These are phyloP conservation scores for Microcebus murinus DNA, from an alignment of 2,113 vertebrate species.

Conservation along the genomic window DNA sequence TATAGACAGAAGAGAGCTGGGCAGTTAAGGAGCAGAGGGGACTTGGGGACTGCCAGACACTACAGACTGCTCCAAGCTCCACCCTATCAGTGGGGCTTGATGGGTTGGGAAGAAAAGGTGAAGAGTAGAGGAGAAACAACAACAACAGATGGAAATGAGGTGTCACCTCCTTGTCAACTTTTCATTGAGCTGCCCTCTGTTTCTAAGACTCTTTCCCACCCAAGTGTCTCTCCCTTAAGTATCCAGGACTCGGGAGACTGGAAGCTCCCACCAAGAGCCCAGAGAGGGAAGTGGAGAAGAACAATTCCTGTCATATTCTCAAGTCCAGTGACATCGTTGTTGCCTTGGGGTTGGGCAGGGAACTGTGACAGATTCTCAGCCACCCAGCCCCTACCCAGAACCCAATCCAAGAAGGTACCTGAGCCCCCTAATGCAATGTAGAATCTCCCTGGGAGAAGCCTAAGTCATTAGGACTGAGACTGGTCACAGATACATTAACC, in stretches of 20 bases:
- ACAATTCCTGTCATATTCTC: neutral
- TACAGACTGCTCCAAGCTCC: neutral
- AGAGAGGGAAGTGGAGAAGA: neutral
- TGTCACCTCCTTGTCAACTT: neutral
- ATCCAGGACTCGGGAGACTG: neutral
- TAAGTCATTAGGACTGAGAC: neutral
- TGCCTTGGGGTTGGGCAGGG: neutral
- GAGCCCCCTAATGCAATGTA: rapidly evolving
- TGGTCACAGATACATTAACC: neutral
- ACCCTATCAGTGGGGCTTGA: neutral
- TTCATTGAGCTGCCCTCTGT: neutral
- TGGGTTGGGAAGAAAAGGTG: neutral
- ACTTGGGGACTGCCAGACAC: neutral
- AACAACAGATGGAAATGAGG: neutral
- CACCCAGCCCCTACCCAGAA: neutral
- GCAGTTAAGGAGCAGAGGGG: no score
- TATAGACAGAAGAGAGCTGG: neutral
- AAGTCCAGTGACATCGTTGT: neutral
- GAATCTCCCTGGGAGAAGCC: neutral
- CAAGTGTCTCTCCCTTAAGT: neutral
- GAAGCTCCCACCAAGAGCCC: neutral
- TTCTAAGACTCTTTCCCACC: no score
- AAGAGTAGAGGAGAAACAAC: neutral
- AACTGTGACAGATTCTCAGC: neutral
- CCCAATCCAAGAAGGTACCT: neutral